Evolutionary conservation across 2,888 invertebrate species (phyloP), one percentile per base, ranked within the genome.

Genomic region (Eristalis pertinax): DNA sequence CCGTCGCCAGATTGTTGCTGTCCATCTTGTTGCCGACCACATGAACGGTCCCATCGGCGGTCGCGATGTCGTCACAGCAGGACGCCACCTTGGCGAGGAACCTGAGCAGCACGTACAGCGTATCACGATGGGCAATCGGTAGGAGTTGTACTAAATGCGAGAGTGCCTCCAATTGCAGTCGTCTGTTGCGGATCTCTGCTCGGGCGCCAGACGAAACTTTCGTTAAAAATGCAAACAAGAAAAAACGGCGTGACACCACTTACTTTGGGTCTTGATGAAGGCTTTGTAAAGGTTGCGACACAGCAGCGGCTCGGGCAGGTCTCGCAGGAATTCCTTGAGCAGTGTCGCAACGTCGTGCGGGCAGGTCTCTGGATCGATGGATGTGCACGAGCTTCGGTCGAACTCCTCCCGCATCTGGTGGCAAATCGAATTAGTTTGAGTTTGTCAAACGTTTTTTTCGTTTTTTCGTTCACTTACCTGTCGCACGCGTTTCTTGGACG

Each of bases 261-360:
- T 93, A 98, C 98, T 97, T 94, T 98, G 97, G 74, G 98, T 98
- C 91, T 97, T 96, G 89, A 99, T 95, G 94, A 99, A 98, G 88
- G 98, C 97, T 74, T 96, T 95, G 92, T 98, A 99, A 56, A 99
- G 95, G 91, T 97, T 97, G 90, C 96, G 95, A 92, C 98, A 98
- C 60, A 99, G 95, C 86, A 99, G 94, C 10, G 98, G 97, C 92
- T 99, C 98, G 0, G 98, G 98, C 58, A 99, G 94, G 92, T 99
- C 98, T 70, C 99, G 94, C 89, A 99, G 96, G 94, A 96, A 99
- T 93, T 98, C 98, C 92, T 99, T 99, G 41, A 99, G 95, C 58
- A 99, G 94, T 0, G 98, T 97, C 10, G 98, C 98, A 78, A 98
- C 97, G 92, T 99, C 98, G 93, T 99, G 98, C 0, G 98, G 98